Base-by-base conservation (phyloP, 2,797 vertebrate species). In the Phrynocephalus guinanensis region DNA sequence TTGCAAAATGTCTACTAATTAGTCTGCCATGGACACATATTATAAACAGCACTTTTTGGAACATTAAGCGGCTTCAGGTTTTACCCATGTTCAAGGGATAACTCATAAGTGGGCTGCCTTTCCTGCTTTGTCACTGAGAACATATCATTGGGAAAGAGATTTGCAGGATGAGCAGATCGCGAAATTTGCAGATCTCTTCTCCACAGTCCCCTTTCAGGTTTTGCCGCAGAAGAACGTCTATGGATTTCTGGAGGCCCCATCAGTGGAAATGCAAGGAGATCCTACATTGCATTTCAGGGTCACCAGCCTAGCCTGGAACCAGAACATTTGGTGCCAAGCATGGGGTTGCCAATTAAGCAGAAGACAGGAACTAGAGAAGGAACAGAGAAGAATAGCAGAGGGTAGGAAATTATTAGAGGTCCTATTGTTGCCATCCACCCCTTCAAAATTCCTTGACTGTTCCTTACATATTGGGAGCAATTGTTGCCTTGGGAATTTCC, bases 251-350 rank as follows among this genome's bases (percentile, higher is more conserved):
- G 50, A 13, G 22, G n/a, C 78, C 2, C n/a, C 16, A 18, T n/a
- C 3, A 60, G 28, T 30, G 16, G 52, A n/a, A n/a, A 60, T 79
- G 78, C 16, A 79, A 10, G 71, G 86, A 91, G 77, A 84, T n/a
- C 81, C 72, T 52, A 73, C 67, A 10, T 38, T 83, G 1, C 44
- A 1, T 84, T 89, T 88, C 79, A 90, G 9, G 30, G 86, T 78
- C 87, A 9, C 20, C 5, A 78, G 9, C 44, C 48, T 24, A 78
- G 48, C 1, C 9, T 52, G 20, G 76, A 52, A 50, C 48, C 26
- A 11, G 48, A 50, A 76, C 38, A 48, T 76, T 76, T 24, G 44
- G 75, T 24, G 8, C 3, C 9, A 50, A 78, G 11, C 24, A 28
- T 52, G 48, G 33, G 48, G 16, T 78, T 78, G 44, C 26, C 24